Conservation (phyloP, 2,888 invertebrate species). For the Enoplolaimus lenunculus region DNA sequence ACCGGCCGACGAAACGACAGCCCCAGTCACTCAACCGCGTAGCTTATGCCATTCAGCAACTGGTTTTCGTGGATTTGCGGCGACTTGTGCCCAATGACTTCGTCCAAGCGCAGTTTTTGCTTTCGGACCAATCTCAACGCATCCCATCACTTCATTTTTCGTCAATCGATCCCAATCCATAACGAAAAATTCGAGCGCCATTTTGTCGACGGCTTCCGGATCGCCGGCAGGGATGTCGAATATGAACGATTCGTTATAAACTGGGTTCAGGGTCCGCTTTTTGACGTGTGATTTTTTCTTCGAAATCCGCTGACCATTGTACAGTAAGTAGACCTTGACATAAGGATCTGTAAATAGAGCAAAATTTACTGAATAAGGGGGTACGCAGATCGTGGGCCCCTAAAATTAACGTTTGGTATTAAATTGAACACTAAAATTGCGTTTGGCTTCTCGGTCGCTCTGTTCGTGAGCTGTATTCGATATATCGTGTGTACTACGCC, state of each 20-base stretch:
- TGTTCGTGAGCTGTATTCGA: too few species aligned
- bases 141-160: conserved; percentile 94
- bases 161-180: conserved; percentile 96
- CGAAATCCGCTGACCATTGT: conserved; percentile 90
- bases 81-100: conserved; percentile 92
- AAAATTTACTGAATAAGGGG: too few species aligned
- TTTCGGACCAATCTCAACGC: conserved; percentile 70
- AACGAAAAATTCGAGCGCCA: conserved; percentile 70
- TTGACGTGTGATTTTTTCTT: conserved; percentile 99
- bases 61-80: conserved; percentile 87
- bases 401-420: too few species aligned
- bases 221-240: conserved; percentile 65
- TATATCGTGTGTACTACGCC: too few species aligned
- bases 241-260: conserved; percentile 96
- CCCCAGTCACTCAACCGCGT: too few species aligned
- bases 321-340: conserved; percentile 89
- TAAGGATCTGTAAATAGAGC: conserved; percentile 58
- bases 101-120: conserved; percentile 48
- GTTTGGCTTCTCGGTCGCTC: too few species aligned
- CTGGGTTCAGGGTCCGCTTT: conserved; percentile 89
- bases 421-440: too few species aligned
- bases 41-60: conserved; percentile 99
- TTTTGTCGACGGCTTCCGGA: conserved; percentile 56
- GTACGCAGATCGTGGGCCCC: background rate
- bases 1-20: too few species aligned